These are phyloP conservation scores for Poeciliopsis infans DNA, from an alignment of 2,797 vertebrate genomes.

Conservation along the genomic window DNA sequence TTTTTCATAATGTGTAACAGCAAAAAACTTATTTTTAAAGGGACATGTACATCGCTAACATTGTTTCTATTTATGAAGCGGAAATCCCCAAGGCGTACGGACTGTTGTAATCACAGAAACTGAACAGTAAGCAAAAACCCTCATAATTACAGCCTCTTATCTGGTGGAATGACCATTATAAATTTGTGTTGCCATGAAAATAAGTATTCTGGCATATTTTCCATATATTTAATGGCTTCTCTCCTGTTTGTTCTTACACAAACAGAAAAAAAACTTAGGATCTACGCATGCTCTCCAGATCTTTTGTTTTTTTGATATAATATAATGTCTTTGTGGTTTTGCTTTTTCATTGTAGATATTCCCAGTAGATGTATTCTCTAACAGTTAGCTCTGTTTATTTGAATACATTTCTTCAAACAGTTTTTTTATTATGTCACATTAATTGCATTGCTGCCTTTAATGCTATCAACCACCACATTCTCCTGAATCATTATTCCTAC, in stretches of 20 bases:
- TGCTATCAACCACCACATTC: background rate
- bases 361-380: background rate
- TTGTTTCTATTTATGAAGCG: constrained; percentile 47
- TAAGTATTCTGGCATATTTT: background rate
- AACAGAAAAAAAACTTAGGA: background rate
- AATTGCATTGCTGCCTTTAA: background rate
- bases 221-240: background rate
- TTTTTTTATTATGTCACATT: background rate
- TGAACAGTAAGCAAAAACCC: constrained; percentile 15
- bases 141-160: constrained; percentile 19
- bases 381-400: background rate
- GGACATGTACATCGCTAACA: constrained; percentile 27
- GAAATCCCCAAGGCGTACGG: constrained; percentile 18
- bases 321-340: background rate
- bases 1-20: constrained; percentile 65
- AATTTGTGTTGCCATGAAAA: constrained; percentile 22
- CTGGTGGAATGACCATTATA: background rate
- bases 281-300: too few species aligned
- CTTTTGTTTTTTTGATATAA: background rate
- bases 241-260: background rate
- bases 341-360: background rate
- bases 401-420: background rate
- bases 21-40: constrained; percentile 60
- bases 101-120: constrained; percentile 37
- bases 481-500: too few species aligned